phyloP scores from a whole-genome alignment of 2,888 invertebrate genomes.

The Leptinotarsa tumamoca region DNA sequence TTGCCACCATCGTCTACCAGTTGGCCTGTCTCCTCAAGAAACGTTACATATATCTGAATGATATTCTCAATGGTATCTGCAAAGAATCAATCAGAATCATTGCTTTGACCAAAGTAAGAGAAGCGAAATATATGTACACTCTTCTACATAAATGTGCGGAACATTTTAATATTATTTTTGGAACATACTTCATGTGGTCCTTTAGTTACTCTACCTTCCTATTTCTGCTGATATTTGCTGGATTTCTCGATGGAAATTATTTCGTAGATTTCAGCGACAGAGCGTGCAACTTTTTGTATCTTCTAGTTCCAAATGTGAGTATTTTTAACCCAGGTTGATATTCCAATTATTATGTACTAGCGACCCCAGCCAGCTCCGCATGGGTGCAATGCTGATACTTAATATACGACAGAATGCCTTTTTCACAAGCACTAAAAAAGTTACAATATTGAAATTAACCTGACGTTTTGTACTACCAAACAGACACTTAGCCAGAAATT shows the following conservation, averaged over 20 bases:
- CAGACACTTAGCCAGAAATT: too few relatives aligned
- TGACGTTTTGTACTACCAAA: too few relatives aligned
- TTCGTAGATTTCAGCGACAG: neutral
- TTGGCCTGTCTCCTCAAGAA: neutral
- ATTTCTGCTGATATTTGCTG: neutral
- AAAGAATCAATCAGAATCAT: neutral
- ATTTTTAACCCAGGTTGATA: neutral
- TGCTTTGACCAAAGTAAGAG: neutral
- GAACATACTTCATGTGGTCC: neutral
- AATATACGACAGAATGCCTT: too few relatives aligned
- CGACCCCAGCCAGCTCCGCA: too few relatives aligned
- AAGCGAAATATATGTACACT: neutral
- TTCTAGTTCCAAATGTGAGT: neutral
- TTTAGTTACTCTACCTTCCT: neutral
- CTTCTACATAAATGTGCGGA: neutral
- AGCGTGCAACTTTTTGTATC: neutral
- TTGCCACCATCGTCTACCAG: neutral
- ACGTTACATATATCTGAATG: neutral
- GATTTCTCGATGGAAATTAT: neutral
- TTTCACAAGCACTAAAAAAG: too few relatives aligned
- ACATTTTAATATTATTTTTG: slow-evolving; percentile 1
- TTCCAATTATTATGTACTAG: too few relatives aligned
- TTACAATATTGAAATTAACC: too few relatives aligned
- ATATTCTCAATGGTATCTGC: neutral
- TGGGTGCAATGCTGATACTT: too few relatives aligned